Evolutionary conservation across 64 coral and sea anemone genomes (phyloP).

Genomic region (Dendrophyllia cribrosa): DNA sequence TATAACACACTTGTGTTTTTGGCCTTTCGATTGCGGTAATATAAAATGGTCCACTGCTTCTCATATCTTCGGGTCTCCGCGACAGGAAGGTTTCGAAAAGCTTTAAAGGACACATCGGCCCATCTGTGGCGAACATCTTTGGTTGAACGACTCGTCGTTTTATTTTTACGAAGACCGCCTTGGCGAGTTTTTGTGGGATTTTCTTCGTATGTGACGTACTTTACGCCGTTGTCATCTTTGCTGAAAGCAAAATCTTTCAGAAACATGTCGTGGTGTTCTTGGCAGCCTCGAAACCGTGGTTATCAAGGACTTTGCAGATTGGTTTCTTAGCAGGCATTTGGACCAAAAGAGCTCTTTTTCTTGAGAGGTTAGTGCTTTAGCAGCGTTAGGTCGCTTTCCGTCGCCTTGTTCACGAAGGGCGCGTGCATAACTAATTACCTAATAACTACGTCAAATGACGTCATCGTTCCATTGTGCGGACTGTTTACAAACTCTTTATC

Average conservation of each 20-base stretch:
- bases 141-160: neutral
- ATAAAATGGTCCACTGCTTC: conserved; percentile 20
- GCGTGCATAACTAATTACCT: too few species aligned
- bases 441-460: too few species aligned
- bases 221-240: neutral
- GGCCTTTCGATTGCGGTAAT: neutral
- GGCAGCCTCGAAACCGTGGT: neutral
- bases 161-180: neutral
- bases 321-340: neutral
- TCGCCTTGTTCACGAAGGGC: neutral
- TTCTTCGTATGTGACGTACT: conserved; percentile 4
- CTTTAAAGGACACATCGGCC: neutral
- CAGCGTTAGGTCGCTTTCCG: neutral
- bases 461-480: neutral
- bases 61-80: neutral
- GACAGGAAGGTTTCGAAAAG: neutral
- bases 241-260: conserved; percentile 10
- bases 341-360: neutral
- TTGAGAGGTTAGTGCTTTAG: neutral
- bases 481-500: conserved; percentile 12
- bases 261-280: conserved; percentile 11
- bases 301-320: neutral
- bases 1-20: neutral
- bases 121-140: neutral
- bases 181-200: conserved; percentile 10